phyloP scores from a whole-genome alignment of 1,140 invertebrate genomes.

The Amyelois transitella region DNA sequence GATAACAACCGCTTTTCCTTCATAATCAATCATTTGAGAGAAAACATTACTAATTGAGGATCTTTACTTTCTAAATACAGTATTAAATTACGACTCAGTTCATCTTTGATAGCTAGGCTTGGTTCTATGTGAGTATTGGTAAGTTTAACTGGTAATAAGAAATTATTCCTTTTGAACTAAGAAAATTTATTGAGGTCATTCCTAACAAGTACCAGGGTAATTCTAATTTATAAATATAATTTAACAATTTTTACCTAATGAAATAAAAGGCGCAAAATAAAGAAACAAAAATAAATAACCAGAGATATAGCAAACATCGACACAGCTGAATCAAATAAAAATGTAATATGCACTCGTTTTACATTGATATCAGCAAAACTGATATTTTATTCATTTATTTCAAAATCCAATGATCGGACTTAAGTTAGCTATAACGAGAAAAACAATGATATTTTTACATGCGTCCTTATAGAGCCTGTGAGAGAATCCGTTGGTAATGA shows the following conservation, averaged over 20 bases:
- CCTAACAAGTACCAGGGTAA: too few species aligned
- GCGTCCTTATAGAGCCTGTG: background rate
- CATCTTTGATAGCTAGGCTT: background rate
- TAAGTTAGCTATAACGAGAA: background rate
- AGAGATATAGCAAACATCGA: too few species aligned
- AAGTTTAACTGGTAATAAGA: background rate
- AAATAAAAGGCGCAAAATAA: too few species aligned
- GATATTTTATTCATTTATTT: background rate
- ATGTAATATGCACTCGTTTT: too few species aligned
- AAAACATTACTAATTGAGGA: background rate
- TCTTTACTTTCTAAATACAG: background rate
- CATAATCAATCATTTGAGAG: background rate
- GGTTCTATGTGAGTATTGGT: background rate
- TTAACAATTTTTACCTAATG: too few species aligned
- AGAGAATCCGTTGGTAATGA: background rate
- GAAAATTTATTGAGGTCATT: too few species aligned
- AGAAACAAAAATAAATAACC: too few species aligned
- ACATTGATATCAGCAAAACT: too few species aligned
- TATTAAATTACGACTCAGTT: background rate
- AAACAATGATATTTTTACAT: background rate
- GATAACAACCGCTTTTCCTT: background rate
- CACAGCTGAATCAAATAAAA: too few species aligned
- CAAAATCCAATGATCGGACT: background rate
- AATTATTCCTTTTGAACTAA: background rate
- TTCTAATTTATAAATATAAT: background rate